These are phyloP conservation scores for Callocephalon fimbriatum DNA, from an alignment of 2,113 vertebrate species.

Conservation along the genomic window DNA sequence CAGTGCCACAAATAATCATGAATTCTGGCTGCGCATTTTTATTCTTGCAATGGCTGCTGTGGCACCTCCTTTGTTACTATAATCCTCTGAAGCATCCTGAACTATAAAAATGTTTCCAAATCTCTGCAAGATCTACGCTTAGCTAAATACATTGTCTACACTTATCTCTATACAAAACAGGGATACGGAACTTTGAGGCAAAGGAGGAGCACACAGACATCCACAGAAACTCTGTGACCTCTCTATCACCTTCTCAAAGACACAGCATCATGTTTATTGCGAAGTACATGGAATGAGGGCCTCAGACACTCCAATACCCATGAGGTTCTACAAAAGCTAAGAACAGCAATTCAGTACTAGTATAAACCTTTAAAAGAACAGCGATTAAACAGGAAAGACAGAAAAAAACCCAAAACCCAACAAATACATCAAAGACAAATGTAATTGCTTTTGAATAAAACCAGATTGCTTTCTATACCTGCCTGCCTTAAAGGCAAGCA, in stretches of 20 bases:
- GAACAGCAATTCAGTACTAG: slow-evolving; percentile 5
- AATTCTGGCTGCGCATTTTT: background rate
- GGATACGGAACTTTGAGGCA: background rate
- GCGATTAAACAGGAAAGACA: background rate
- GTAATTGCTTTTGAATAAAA: slow-evolving; percentile 71
- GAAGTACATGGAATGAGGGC: background rate
- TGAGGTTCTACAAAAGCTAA: background rate
- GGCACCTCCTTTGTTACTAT: background rate
- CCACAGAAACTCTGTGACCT: background rate
- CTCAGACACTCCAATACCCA: background rate
- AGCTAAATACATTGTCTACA: background rate
- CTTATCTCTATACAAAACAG: background rate
- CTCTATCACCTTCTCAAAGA: background rate
- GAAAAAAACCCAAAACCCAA: fast-evolving
- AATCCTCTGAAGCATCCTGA: background rate
- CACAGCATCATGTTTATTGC: background rate
- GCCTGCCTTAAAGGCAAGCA: slow-evolving; percentile 49
- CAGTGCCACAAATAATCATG: background rate
- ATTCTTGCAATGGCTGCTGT: background rate
- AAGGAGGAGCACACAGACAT: background rate
- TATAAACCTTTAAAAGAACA: slow-evolving; percentile 18
- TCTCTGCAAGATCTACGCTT: background rate
- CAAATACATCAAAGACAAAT: slow-evolving; percentile 68
- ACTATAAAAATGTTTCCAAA: background rate
- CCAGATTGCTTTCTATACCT: slow-evolving; percentile 51